Conservation (phyloP, 2,888 invertebrate genomes). For the Cerceris rybyensis region DNA sequence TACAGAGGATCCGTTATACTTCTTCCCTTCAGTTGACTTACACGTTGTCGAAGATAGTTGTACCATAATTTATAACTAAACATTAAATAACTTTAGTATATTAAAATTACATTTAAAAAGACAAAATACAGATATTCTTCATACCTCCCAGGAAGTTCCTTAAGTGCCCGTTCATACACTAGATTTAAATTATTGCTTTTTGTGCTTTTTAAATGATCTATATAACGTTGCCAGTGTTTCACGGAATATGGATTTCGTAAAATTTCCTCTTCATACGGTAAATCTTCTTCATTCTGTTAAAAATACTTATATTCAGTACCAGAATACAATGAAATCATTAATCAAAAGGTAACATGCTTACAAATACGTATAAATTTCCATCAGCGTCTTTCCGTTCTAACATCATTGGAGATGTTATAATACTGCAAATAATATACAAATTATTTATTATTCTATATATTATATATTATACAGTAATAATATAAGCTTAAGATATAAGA, state of each 20-base stretch:
- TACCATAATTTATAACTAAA: constrained; percentile 97
- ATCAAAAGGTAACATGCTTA: constrained; percentile 65
- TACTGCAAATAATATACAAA: background rate
- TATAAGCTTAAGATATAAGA: background rate
- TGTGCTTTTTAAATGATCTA: constrained; percentile 95
- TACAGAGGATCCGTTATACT: constrained; percentile 93
- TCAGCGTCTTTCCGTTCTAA: constrained; percentile 66
- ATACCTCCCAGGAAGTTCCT: constrained; percentile 97
- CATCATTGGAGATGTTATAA: constrained; percentile 23
- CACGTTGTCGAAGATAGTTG: constrained; percentile 93
- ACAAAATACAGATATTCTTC: background rate
- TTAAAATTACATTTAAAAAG: background rate
- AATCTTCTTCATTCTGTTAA: constrained; percentile 93
- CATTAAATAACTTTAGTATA: background rate
- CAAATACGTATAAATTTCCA: constrained; percentile 70
- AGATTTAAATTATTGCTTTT: constrained; percentile 92
- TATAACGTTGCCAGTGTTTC: constrained; percentile 98
- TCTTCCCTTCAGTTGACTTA: constrained; percentile 91
- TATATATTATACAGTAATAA: background rate
- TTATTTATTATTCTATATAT: too few species aligned
- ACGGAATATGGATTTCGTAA: constrained; percentile 98
- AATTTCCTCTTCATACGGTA: constrained; percentile 99
- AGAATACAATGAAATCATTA: background rate
- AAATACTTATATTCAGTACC: background rate
- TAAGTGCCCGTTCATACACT: constrained; percentile 97